phyloP scores from a whole-genome alignment of 35 echinoderm and acorn worm species.

The Stichopus chloronotus region DNA sequence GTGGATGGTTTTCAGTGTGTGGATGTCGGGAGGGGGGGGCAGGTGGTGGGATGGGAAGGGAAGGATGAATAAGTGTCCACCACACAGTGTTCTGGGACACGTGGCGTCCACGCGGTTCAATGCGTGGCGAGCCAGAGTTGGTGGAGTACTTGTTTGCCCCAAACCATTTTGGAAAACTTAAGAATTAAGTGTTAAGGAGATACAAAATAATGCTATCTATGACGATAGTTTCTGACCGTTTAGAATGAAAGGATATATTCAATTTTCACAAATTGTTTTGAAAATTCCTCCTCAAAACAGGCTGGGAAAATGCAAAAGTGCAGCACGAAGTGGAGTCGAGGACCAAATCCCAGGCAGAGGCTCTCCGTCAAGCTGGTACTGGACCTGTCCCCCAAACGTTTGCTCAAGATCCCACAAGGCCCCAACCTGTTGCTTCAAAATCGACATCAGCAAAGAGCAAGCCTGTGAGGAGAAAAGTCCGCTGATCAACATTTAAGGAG shows the following conservation, averaged over 20 bases:
- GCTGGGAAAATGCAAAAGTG: slow-evolving; percentile 81
- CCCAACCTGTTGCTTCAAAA: slow-evolving; percentile 54
- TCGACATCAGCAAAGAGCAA: slow-evolving; percentile 35
- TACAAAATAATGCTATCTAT: too few relatives aligned
- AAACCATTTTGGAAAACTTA: too few relatives aligned
- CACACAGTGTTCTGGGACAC: too few relatives aligned
- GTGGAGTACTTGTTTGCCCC: too few relatives aligned
- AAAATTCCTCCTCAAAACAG: slow-evolving; percentile 30
- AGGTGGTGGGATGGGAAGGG: too few relatives aligned
- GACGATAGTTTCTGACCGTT: too few relatives aligned
- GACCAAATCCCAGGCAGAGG: slow-evolving; percentile 62
- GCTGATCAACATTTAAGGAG: slow-evolving; percentile 53
- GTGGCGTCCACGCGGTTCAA: too few relatives aligned
- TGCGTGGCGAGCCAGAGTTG: too few relatives aligned
- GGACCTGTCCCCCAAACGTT: slow-evolving; percentile 95
- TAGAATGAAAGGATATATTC: too few relatives aligned
- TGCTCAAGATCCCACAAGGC: slow-evolving; percentile 76
- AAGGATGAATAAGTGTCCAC: too few relatives aligned
- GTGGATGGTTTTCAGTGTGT: background rate
- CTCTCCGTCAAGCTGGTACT: slow-evolving; percentile 81
- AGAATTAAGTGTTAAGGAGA: too few relatives aligned
- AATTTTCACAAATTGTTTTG: too few relatives aligned
- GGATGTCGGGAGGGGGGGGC: background rate
- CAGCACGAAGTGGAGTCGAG: slow-evolving; percentile 70
- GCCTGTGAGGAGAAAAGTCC: slow-evolving; percentile 73